Percentiles rank a stretch among this genome's conserved stretches.
Evolutionary conservation across 2,797 vertebrate species (phyloP).

Genomic region (Pangasius sanitwongsei): DNA sequence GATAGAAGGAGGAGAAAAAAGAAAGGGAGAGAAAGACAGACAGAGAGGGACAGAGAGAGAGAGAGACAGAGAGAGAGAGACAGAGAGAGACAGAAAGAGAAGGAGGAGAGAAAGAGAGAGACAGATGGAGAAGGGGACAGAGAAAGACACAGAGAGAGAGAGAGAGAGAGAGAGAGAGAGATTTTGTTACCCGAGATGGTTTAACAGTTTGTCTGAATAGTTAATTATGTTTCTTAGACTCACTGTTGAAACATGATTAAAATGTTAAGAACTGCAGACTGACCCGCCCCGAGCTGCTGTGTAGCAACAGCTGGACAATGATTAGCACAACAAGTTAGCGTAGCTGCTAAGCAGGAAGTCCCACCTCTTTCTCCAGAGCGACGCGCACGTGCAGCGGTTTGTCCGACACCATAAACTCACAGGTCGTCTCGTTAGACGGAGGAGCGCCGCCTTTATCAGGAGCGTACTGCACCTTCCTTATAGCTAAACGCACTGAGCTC

Average conservation of each 20-base stretch:
- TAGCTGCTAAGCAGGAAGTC: neutral
- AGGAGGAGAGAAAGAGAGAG: no score
- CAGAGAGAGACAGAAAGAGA: no score
- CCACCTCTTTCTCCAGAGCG: constrained; percentile 86
- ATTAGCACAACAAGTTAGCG: neutral
- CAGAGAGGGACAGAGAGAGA: neutral
- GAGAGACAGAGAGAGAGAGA: neutral
- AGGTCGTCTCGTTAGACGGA: constrained; percentile 79
- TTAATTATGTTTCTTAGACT: neutral
- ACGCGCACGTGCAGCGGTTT: constrained; percentile 84
- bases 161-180: neutral
- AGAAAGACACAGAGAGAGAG: no score
- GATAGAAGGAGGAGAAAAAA: no score
- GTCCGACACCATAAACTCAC: constrained; percentile 91
- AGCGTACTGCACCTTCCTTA: constrained; percentile 90
- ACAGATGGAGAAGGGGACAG: no score
- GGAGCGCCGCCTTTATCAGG: constrained; percentile 69
- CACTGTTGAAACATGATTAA: neutral
- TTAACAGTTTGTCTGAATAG: neutral
- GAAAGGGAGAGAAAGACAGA: no score
- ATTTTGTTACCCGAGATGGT: no score
- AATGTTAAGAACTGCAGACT: neutral
- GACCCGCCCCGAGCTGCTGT: neutral
- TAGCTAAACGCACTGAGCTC: constrained; percentile 82
- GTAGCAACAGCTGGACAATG: neutral